Evolutionary conservation across 2,888 invertebrate genomes (phyloP).

Genomic region (Tenthredo distinguenda): DNA sequence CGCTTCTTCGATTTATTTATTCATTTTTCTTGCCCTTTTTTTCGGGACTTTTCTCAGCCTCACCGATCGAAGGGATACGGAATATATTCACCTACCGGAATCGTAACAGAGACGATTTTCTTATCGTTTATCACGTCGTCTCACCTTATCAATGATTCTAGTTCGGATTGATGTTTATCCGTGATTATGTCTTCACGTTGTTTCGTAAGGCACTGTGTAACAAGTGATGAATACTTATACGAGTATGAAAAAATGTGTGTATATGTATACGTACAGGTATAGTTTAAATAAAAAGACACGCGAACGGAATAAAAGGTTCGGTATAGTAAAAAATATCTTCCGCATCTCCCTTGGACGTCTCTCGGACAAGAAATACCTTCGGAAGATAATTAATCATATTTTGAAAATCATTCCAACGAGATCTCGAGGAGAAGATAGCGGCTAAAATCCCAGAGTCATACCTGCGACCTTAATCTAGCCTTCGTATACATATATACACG

Average conservation of each 20-base stretch:
- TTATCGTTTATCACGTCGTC: not conserved
- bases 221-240: not conserved
- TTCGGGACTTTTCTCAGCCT: not conserved
- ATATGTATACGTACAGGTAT: not conserved
- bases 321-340: constrained; percentile 43
- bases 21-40: not conserved
- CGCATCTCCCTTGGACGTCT: constrained; percentile 43
- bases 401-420: constrained; percentile 71
- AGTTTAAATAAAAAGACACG: constrained; percentile 15
- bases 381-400: constrained; percentile 52
- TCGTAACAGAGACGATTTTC: not conserved
- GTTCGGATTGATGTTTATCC: not conserved
- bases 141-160: not conserved
- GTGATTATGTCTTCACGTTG: not conserved
- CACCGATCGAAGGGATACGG: not conserved
- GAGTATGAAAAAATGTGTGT: not conserved
- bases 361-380: constrained; percentile 53
- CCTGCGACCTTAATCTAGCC: constrained; percentile 55
- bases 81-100: not conserved
- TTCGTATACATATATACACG: not conserved
- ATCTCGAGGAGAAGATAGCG: constrained; percentile 72
- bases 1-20: not conserved
- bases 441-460: constrained; percentile 59
- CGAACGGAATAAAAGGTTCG: constrained; percentile 27
- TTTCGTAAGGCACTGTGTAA: not conserved